These are phyloP conservation scores for Macrosteles quadrilineatus DNA, from an alignment of 1,140 invertebrate genomes.

Conservation along the genomic window DNA sequence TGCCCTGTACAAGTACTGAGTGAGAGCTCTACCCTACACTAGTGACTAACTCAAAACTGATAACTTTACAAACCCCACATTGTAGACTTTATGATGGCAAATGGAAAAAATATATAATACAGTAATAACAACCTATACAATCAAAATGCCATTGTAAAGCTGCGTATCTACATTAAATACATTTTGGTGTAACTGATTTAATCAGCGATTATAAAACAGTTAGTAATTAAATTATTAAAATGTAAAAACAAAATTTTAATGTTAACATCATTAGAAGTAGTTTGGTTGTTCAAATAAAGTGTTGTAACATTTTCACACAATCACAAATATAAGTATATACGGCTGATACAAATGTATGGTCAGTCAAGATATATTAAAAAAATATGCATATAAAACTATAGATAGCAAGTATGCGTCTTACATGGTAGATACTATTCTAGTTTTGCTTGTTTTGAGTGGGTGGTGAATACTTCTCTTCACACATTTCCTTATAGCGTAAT, in stretches of 20 bases:
- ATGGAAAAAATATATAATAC: conserved; percentile 26
- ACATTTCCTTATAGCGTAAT: background rate
- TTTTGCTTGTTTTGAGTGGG: background rate
- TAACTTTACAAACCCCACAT: conserved; percentile 6
- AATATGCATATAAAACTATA: conserved; percentile 22
- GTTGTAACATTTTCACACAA: background rate
- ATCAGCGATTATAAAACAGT: conserved; percentile 15
- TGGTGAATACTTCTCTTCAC: conserved; percentile 19
- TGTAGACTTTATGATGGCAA: conserved; percentile 24
- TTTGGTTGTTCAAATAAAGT: background rate
- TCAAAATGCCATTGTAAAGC: conserved; percentile 22
- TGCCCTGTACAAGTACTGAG: background rate
- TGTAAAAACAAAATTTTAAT: background rate
- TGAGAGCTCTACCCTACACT: background rate
- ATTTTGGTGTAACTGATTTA: conserved; percentile 22
- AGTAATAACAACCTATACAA: conserved; percentile 23
- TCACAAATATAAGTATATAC: background rate
- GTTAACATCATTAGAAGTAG: background rate
- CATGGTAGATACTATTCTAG: conserved; percentile 2
- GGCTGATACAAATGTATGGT: conserved; percentile 8
- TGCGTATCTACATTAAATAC: conserved; percentile 22
- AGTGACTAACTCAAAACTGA: conserved; percentile 18
- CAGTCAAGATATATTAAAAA: conserved; percentile 24
- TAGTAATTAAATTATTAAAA: background rate
- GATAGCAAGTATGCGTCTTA: conserved; percentile 7